Evolutionary conservation across 1,140 invertebrate species (phyloP), one percentile per base, ranked within the genome.

Genomic region (Physella acuta): DNA sequence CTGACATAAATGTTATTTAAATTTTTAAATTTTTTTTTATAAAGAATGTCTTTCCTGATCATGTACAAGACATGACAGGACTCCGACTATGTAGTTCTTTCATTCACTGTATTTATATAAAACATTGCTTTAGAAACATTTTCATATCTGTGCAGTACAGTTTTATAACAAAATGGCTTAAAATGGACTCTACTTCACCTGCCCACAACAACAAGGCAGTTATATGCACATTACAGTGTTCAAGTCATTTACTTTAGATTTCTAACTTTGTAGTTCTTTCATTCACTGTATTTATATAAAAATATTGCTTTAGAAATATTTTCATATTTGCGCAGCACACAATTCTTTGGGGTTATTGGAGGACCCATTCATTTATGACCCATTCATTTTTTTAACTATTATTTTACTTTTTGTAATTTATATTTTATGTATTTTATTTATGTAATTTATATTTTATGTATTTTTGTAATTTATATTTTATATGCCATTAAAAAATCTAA

Each of bases 51-150:
- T 82, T 82, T 67, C 97, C 97, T 51, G 89, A 91, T 81, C 91
- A 94, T 70, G 92, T 99, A 72, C 90, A 91, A 71, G 90, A 95
- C 64, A 99, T 99, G 97, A 93, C 93, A 65, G 94, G 95, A 24
- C 90, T 99, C 64, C 93, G 97, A 89, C n/a, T n/a, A n/a, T n/a
- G n/a, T n/a, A n/a, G n/a, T n/a, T n/a, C n/a, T n/a, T n/a, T n/a
- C n/a, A n/a, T n/a, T n/a, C n/a, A n/a, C n/a, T n/a, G n/a, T n/a
- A n/a, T n/a, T n/a, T n/a, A n/a, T n/a, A n/a, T n/a, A n/a, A n/a
- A n/a, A n/a, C n/a, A n/a, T n/a, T n/a, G n/a, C n/a, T n/a, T n/a
- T n/a, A n/a, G n/a, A n/a, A n/a, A n/a, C n/a, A n/a, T n/a, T n/a
- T n/a, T n/a, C n/a, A n/a, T n/a, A n/a, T n/a, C n/a, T n/a, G n/a